Conservation (phyloP, 2,113 vertebrate genomes). For the Hippocampus comes region DNA sequence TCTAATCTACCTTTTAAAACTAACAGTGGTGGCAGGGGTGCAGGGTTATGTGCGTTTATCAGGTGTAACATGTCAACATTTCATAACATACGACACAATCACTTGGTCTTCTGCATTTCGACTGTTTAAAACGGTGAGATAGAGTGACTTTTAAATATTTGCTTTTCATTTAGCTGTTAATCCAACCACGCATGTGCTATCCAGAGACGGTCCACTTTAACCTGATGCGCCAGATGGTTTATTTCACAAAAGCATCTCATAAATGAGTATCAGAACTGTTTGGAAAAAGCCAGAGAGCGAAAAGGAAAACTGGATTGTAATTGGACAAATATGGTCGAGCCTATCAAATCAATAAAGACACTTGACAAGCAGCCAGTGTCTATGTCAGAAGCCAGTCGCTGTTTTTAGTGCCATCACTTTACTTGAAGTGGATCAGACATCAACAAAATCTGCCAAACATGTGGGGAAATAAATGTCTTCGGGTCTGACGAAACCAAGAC, state of each 20-base stretch:
- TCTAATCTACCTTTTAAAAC: neutral
- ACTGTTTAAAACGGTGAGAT: neutral
- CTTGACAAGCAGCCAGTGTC: neutral
- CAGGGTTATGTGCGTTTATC: neutral
- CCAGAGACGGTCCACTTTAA: neutral
- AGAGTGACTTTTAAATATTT: neutral
- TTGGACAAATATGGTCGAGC: neutral
- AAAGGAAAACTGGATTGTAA: neutral
- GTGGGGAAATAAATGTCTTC: neutral
- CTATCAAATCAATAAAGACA: neutral
- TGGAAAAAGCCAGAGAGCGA: neutral
- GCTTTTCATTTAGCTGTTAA: neutral
- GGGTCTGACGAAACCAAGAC: neutral
- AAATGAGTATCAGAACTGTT: neutral
- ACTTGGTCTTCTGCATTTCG: neutral
- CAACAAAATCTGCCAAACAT: neutral
- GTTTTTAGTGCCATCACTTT: neutral
- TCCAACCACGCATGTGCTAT: neutral
- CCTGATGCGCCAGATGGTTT: neutral
- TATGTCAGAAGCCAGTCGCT: neutral
- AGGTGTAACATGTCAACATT: neutral
- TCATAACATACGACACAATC: neutral
- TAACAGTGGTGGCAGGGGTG: neutral
- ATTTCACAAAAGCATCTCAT: neutral
- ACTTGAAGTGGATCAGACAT: neutral